These are phyloP conservation scores for Vandiemenella viatica DNA, from an alignment of 2,888 invertebrate species.

Conservation along the genomic window DNA sequence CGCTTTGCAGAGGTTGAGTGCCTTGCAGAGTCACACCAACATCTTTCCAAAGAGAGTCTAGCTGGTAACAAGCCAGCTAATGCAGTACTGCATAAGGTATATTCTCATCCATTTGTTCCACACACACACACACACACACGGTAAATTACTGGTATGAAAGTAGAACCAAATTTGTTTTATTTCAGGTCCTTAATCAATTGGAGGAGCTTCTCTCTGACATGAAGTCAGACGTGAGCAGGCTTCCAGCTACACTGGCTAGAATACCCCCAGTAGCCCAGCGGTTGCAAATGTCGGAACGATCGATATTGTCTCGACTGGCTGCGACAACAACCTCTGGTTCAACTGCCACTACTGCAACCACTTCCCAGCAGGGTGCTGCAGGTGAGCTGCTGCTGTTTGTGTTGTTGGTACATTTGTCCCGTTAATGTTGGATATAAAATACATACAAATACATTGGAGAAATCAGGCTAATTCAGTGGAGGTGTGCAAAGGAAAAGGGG, in stretches of 20 bases:
- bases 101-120: no score
- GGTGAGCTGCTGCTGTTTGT: no score
- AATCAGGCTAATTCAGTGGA: no score
- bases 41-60: slow-evolving; percentile 91
- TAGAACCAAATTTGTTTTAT: neutral
- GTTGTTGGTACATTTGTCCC: no score
- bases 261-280: slow-evolving; percentile 97
- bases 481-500: no score
- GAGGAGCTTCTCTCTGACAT: slow-evolving; percentile 97
- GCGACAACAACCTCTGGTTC: slow-evolving; percentile 52
- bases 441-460: no score
- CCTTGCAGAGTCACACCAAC: slow-evolving; percentile 95
- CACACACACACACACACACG: no score
- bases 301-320: slow-evolving; percentile 75
- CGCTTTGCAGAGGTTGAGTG: slow-evolving; percentile 94
- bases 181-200: slow-evolving; percentile 84
- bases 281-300: slow-evolving; percentile 95
- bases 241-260: slow-evolving; percentile 93
- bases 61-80: slow-evolving; percentile 98
- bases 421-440: no score
- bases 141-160: no score
- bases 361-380: slow-evolving; percentile 18
- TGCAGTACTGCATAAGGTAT: slow-evolving; percentile 92
- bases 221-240: slow-evolving; percentile 96
- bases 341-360: slow-evolving; percentile 42